phyloP scores from a whole-genome alignment of 2,113 vertebrate species.

The Thunnus thynnus region DNA sequence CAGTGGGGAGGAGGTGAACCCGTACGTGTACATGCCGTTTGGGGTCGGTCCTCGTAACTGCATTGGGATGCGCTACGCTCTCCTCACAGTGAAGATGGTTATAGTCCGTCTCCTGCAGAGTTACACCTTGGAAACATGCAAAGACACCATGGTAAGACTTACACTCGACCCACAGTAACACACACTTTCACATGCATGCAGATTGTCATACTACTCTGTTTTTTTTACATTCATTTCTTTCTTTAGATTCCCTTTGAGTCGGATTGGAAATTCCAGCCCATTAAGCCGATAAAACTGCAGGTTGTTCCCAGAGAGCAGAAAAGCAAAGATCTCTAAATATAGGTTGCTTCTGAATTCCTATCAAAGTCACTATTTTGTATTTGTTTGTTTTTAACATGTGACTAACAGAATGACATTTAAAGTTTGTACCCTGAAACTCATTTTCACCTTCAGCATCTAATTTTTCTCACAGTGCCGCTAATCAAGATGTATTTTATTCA shows the following conservation, averaged over 20 bases:
- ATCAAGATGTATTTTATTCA: neutral
- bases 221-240: neutral
- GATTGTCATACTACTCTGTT: neutral
- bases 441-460: too few species aligned
- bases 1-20: conserved; percentile 63
- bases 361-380: too few species aligned
- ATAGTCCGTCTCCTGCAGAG: conserved; percentile 69
- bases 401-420: neutral
- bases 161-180: neutral
- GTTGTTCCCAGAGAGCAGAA: conserved; percentile 63
- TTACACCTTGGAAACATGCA: conserved; percentile 71
- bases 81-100: conserved; percentile 68
- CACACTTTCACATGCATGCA: neutral
- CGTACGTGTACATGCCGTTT: conserved; percentile 69
- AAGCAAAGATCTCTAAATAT: neutral
- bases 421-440: neutral
- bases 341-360: neutral
- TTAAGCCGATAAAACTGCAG: conserved; percentile 61
- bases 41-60: conserved; percentile 79
- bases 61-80: conserved; percentile 75
- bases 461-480: neutral
- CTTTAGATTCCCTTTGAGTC: conserved; percentile 69
- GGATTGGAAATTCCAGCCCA: conserved; percentile 41
- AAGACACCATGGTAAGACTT: conserved; percentile 61
- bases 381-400: too few species aligned